phyloP scores from a whole-genome alignment of 2,113 vertebrate species.

The Corythoichthys haematopterus region DNA sequence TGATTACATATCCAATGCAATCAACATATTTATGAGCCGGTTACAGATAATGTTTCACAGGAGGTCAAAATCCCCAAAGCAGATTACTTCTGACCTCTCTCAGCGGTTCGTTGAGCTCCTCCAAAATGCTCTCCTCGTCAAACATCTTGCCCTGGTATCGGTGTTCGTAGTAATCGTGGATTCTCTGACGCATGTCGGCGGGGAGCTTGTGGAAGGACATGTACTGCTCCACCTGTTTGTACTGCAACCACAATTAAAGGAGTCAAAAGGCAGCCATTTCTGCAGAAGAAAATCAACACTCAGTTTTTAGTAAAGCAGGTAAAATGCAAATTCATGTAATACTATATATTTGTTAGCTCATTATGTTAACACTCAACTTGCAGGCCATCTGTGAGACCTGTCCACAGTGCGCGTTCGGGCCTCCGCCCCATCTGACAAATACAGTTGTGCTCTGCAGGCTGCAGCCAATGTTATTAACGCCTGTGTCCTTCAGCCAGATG shows the following conservation, averaged over 20 bases:
- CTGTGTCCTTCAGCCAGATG: slow-evolving; percentile 56
- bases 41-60: not conserved
- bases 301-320: not conserved
- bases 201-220: slow-evolving; percentile 99
- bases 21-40: slow-evolving; percentile 7
- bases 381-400: slow-evolving; percentile 65
- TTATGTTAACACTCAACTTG: slow-evolving; percentile 65
- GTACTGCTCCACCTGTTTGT: slow-evolving; percentile 98
- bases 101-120: slow-evolving; percentile 92
- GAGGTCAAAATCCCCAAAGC: not conserved
- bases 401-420: slow-evolving; percentile 41
- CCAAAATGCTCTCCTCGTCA: slow-evolving; percentile 95
- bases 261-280: not conserved
- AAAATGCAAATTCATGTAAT: slow-evolving; percentile 37
- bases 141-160: slow-evolving; percentile 99
- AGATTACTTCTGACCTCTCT: slow-evolving; percentile 78
- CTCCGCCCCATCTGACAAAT: slow-evolving; percentile 61
- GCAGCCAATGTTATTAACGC: slow-evolving; percentile 64
- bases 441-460: slow-evolving; percentile 55
- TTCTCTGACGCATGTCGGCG: slow-evolving; percentile 89
- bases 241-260: slow-evolving; percentile 66
- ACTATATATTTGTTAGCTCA: slow-evolving; percentile 26
- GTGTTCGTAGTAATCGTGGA: slow-evolving; percentile 96
- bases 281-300: not conserved
- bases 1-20: not conserved